Base-by-base conservation (phyloP, 2,888 invertebrate genomes). In the Lasius platythorax region DNA sequence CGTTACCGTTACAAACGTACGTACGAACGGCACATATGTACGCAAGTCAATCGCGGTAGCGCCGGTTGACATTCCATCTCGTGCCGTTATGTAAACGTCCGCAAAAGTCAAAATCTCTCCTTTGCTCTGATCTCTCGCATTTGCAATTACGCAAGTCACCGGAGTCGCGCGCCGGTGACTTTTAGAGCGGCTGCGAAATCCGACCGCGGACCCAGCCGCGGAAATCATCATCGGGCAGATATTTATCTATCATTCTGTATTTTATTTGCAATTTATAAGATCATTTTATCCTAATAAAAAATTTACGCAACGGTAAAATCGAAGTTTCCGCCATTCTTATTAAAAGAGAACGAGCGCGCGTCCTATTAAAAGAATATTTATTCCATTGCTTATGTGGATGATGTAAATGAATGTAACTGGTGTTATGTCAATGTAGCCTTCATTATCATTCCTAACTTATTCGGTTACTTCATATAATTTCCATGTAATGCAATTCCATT, bases 31-130 rank as follows among this genome's bases (percentile, higher is more conserved):
- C 12, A 18, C 30, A 81, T 81, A 83, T 56, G 28, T 68, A 66
- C 73, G 33, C 58, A 56, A 68, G 30, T 68, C 61, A 81, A 82
- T 88, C 68, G 78, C 53, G 53, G 67, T 72, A 63, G 23, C 61
- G 43, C 75, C 67, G 61, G 87, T 90, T 85, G 88, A 90, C 90
- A 88, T 87, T 87, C 86, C 88, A 83, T 81, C 89, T 89, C 87
- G 85, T 79, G 88, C 90, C 92, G 91, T 92, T 92, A 92, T 91
- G 90, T 91, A 92, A 92, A 92, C 88, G 84, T 85, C 82, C 50
- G 43, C 58, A 40, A 56, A 64, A 86, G 72, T 89, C 81, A 86
- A 90, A 90, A 90, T 91, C 89, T 87, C 86, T 90, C 88, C 83
- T 84, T 37, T 43, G 43, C 43, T 43, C 46, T 78, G 43, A 30